Conservation (phyloP, 1,140 invertebrate species). For the Bombus polaris region DNA sequence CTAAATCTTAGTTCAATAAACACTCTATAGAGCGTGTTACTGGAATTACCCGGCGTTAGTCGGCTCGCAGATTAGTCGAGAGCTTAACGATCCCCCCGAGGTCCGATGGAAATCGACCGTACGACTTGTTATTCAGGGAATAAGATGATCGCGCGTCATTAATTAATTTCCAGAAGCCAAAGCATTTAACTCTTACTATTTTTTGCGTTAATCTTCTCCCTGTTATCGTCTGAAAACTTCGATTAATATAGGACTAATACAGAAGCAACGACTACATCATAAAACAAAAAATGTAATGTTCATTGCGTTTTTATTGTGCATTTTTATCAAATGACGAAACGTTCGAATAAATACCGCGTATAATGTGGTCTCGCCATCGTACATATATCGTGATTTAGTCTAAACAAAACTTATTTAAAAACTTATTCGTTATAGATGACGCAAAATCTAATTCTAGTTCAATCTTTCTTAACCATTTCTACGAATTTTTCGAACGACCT, state of each 20-base stretch:
- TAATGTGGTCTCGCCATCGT: neutral
- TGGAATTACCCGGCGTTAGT: conserved; percentile 30
- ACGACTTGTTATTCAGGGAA: conserved; percentile 13
- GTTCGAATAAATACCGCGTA: neutral
- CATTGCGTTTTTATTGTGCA: too few species aligned
- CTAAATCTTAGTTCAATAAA: conserved; percentile 46
- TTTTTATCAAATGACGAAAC: too few species aligned
- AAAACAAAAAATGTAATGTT: too few species aligned
- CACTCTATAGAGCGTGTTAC: conserved; percentile 42
- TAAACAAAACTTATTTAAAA: too few species aligned
- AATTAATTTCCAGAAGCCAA: neutral
- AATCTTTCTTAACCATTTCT: too few species aligned
- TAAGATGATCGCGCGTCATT: conserved; percentile 6
- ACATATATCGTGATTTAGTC: too few species aligned
- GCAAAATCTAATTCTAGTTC: too few species aligned
- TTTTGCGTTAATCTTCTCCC: neutral
- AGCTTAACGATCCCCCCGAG: conserved; percentile 22
- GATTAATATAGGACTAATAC: neutral
- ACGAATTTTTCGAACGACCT: too few species aligned
- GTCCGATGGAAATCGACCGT: conserved; percentile 22
- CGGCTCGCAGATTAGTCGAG: conserved; percentile 32
- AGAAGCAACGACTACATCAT: neutral
- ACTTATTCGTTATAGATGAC: too few species aligned
- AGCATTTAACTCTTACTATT: neutral
- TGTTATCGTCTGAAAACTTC: neutral